phyloP scores from a whole-genome alignment of 2,113 vertebrate genomes.

The Hippocampus guttulatus region DNA sequence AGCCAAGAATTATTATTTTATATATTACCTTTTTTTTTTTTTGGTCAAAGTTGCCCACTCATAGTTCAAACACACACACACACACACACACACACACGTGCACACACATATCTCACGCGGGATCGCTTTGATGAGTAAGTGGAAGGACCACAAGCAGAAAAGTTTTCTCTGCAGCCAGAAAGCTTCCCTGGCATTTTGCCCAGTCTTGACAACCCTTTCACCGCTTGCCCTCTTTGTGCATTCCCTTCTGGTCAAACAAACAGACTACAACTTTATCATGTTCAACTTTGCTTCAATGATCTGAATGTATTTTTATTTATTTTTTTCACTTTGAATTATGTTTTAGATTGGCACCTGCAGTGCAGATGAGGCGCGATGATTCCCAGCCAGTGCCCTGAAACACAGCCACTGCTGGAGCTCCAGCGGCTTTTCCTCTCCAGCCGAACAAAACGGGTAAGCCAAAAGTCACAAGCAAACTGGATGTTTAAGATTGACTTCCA shows the following conservation, averaged over 20 bases:
- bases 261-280: neutral
- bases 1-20: neutral
- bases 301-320: neutral
- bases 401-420: neutral
- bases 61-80: constrained; percentile 4
- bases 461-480: neutral
- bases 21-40: neutral
- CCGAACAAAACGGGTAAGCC: no score
- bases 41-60: constrained; percentile 1
- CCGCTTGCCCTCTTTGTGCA: constrained; percentile 10
- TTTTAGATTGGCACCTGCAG: neutral
- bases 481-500: neutral
- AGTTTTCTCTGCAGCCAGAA: constrained; percentile 34
- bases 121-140: constrained; percentile 52
- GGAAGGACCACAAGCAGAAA: constrained; percentile 29
- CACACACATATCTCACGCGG: constrained; percentile 14
- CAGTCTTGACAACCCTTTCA: constrained; percentile 26
- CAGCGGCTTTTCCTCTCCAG: no score
- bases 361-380: neutral
- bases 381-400: neutral
- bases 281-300: neutral
- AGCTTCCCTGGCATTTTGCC: constrained; percentile 34
- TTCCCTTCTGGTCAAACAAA: constrained; percentile 9
- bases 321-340: neutral
- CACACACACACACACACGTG: constrained; percentile 14